These are phyloP conservation scores for Plumapathes pennacea DNA, from an alignment of 92 coral and sea anemone species.

Conservation along the genomic window DNA sequence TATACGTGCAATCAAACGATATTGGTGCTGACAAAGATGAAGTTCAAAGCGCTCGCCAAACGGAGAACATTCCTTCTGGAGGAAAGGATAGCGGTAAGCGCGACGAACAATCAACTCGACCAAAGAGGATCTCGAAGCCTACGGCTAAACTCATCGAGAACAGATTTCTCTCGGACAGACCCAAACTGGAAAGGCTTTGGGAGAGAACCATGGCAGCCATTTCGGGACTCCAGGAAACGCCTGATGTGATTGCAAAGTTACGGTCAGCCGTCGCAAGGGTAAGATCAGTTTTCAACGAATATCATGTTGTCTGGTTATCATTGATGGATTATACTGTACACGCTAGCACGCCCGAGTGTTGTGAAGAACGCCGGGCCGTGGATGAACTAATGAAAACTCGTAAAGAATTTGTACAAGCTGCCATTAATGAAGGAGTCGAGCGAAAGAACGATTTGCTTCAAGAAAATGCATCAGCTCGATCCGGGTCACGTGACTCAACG, in stretches of 20 bases:
- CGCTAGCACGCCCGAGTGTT: not conserved
- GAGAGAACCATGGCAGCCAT: not conserved
- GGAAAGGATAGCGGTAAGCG: too few relatives aligned
- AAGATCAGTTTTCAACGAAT: too few relatives aligned
- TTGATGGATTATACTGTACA: not conserved
- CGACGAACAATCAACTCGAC: too few relatives aligned
- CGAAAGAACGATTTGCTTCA: slow-evolving; percentile 9
- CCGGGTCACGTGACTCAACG: slow-evolving; percentile 20
- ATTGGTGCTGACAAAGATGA: too few relatives aligned
- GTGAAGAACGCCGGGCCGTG: not conserved
- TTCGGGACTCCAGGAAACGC: not conserved
- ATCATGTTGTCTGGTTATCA: not conserved
- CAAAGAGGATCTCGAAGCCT: not conserved
- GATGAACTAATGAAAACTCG: slow-evolving; percentile 17
- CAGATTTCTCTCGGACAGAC: not conserved
- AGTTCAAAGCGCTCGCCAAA: too few relatives aligned
- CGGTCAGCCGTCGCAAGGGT: slow-evolving; percentile 1
- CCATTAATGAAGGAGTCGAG: slow-evolving; percentile 7
- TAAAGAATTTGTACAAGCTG: slow-evolving; percentile 2
- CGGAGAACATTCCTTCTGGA: too few relatives aligned
- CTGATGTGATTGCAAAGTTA: not conserved
- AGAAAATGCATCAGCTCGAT: slow-evolving; percentile 8
- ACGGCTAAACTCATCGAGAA: slow-evolving; percentile 4
- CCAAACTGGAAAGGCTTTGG: not conserved
- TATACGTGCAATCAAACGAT: too few relatives aligned